These are phyloP conservation scores for Strix occidentalis DNA, from an alignment of 2,797 vertebrate genomes.

Conservation along the genomic window DNA sequence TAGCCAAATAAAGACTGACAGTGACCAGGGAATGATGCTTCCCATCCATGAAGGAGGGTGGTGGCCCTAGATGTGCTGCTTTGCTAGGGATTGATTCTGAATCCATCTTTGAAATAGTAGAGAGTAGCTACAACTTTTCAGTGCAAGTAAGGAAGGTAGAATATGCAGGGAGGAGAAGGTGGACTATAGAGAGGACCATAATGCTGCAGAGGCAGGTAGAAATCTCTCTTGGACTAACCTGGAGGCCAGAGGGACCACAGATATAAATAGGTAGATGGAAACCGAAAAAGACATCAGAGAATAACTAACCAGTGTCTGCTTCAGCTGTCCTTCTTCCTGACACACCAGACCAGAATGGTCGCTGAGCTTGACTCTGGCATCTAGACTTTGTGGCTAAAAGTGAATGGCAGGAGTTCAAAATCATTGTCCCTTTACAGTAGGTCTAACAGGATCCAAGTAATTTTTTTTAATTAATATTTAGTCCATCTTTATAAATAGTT, in stretches of 20 bases:
- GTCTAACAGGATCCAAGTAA: background rate
- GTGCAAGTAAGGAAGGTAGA: background rate
- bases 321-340: background rate
- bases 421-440: background rate
- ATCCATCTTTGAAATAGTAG: background rate
- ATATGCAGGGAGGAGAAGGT: background rate
- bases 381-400: background rate
- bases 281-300: background rate
- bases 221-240: background rate
- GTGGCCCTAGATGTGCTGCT: background rate
- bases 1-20: slow-evolving; percentile 28
- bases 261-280: background rate
- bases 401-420: background rate
- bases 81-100: background rate
- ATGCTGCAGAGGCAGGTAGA: background rate
- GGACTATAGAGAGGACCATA: background rate
- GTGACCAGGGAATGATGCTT: background rate
- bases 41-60: background rate
- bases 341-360: background rate
- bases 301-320: background rate
- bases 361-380: background rate
- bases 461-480: background rate
- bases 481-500: background rate
- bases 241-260: background rate
- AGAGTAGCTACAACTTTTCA: background rate